Conservation (phyloP, 2,113 vertebrate genomes). For the Sinocyclocheilus maitianheensis region DNA sequence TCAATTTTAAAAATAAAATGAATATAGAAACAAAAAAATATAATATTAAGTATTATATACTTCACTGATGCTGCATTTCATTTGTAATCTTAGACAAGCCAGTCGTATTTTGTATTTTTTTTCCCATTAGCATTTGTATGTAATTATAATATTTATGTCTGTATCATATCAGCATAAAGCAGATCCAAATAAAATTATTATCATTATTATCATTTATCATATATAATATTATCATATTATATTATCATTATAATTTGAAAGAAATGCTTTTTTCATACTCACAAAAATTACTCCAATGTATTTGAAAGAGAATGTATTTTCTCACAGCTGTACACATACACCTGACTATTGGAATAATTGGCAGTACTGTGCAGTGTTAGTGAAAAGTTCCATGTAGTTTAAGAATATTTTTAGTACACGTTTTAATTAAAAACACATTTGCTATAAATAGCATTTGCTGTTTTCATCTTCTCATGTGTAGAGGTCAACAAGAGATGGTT, state of each 20-base stretch:
- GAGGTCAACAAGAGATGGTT: constrained; percentile 43
- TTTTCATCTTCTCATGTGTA: constrained; percentile 21
- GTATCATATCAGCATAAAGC: background rate
- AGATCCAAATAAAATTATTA: too few species aligned
- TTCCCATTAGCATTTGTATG: background rate
- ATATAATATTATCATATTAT: too few species aligned
- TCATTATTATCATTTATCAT: too few species aligned
- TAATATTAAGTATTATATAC: too few species aligned
- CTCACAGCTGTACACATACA: background rate
- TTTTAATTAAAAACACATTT: background rate
- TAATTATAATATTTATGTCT: background rate
- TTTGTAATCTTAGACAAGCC: background rate
- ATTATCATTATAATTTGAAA: too few species aligned
- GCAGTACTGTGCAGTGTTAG: background rate
- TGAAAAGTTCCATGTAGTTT: background rate
- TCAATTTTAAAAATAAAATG: too few species aligned
- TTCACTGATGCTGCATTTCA: too few species aligned
- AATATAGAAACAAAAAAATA: too few species aligned
- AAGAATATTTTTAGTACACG: background rate
- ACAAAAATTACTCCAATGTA: background rate
- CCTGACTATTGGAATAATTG: background rate
- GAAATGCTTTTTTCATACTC: too few species aligned
- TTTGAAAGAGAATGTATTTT: background rate
- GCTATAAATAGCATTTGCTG: background rate
- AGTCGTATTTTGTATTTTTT: background rate